phyloP scores from a whole-genome alignment of 2,797 vertebrate species.

The Chrosomus eos region DNA sequence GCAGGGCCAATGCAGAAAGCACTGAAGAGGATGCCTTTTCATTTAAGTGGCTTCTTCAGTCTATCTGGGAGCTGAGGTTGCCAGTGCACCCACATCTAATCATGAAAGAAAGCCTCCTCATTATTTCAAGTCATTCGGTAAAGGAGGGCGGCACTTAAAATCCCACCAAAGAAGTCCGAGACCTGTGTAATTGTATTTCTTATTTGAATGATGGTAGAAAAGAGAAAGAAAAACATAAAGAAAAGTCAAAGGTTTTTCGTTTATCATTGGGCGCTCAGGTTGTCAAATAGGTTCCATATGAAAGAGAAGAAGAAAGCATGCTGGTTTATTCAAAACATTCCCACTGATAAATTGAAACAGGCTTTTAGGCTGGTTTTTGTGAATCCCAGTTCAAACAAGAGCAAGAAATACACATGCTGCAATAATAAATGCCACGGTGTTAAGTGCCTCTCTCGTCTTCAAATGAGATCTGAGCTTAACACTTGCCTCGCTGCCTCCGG shows the following conservation, averaged over 20 bases:
- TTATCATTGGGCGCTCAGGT: constrained; percentile 46
- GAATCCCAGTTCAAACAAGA: constrained; percentile 83
- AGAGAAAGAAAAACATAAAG: constrained; percentile 51
- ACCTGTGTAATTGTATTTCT: constrained; percentile 77
- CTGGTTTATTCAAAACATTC: constrained; percentile 80
- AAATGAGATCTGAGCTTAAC: constrained; percentile 84
- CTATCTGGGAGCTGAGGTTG: constrained; percentile 49
- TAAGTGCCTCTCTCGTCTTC: constrained; percentile 81
- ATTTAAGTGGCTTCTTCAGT: constrained; percentile 63
- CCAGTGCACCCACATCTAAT: constrained; percentile 62
- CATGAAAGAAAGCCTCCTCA: constrained; percentile 61
- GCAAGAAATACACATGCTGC: constrained; percentile 77
- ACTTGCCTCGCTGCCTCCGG: constrained; percentile 74
- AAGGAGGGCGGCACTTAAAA: constrained; percentile 65
- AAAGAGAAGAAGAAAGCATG: constrained; percentile 81
- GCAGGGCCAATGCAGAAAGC: constrained; percentile 60
- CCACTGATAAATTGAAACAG: constrained; percentile 83
- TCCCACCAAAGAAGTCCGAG: constrained; percentile 59
- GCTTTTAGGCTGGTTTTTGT: constrained; percentile 84
- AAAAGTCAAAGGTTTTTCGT: constrained; percentile 62
- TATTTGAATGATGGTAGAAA: constrained; percentile 80
- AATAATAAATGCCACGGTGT: constrained; percentile 80
- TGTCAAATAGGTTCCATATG: constrained; percentile 62
- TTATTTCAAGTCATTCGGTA: constrained; percentile 74
- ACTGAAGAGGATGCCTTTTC: constrained; percentile 65